Base-by-base conservation (phyloP, 2,113 vertebrate species). In the Nothocercus nigrocapillus region DNA sequence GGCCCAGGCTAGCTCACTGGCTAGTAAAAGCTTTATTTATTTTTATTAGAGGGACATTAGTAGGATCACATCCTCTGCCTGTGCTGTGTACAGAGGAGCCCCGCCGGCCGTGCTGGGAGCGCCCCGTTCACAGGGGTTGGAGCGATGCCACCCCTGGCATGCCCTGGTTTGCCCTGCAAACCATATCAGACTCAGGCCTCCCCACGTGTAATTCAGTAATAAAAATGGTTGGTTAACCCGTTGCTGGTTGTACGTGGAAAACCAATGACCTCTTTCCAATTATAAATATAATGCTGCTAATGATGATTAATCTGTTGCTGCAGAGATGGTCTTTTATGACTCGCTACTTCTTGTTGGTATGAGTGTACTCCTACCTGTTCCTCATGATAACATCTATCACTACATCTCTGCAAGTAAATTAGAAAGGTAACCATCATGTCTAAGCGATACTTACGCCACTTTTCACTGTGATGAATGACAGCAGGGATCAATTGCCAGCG, bases 261-360 rank as follows among this genome's bases (percentile, higher is more conserved):
- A 88, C 80, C 74, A 93, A 91, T 34, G 87, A 66, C 36, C 75
- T 74, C 49, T 80, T 91, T 77, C 72, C 79, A 89, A 88, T 88
- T 89, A 74, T 34, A 89, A 89, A 77, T 92, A 94, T 92, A 77
- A 88, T 85, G 63, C 2, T 63, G 63, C 30, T 95, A 91, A 94
- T 80, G 91, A 94, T 95, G 93, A 95, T 95, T 89, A 93, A 95
- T 91, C 82, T 66, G 45, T 85, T 88, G 54, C 81, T 94, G 92
- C 82, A 81, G 87, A 82, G 56, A 85, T 77, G 34, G 69, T 93
- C 61, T 85, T 96, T 88, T 90, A 88, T 90, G 90, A 90, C 76
- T 85, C 17, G 44, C 80, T 81, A 90, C 92, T 93, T 96, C 95
- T 75, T 88, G 83, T 88, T 88, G 6, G 0, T 36, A 83, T 61